phyloP scores from a whole-genome alignment of 2,113 vertebrate species.

The Phycodurus eques region DNA sequence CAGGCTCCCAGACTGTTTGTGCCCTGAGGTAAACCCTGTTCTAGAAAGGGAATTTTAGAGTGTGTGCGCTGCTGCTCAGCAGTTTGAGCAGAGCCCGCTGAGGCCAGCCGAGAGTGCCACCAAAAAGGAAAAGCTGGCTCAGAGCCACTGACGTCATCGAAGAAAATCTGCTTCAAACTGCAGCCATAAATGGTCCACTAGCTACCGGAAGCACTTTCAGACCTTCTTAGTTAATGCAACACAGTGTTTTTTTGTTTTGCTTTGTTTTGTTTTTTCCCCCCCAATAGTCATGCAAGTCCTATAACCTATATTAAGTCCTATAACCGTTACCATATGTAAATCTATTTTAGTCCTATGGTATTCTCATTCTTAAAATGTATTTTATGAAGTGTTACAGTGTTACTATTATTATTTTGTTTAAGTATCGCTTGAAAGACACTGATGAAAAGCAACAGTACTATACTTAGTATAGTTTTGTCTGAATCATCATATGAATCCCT shows the following conservation, averaged over 20 bases:
- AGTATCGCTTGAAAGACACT: constrained; percentile 30
- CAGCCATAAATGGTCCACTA: constrained; percentile 81
- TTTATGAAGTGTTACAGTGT: constrained; percentile 31
- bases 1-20: constrained; percentile 64
- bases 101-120: constrained; percentile 84
- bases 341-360: constrained; percentile 38
- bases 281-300: constrained; percentile 28
- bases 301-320: constrained; percentile 16
- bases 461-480: constrained; percentile 81
- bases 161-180: constrained; percentile 86
- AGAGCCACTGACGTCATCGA: constrained; percentile 91
- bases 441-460: constrained; percentile 51
- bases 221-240: constrained; percentile 66
- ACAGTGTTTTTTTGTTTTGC: constrained; percentile 6
- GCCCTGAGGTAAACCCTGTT: constrained; percentile 84
- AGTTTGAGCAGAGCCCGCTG: constrained; percentile 78
- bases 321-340: constrained; percentile 59
- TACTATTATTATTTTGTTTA: constrained; percentile 25
- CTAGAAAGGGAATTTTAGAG: constrained; percentile 87
- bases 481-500: constrained; percentile 95
- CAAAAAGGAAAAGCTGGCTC: constrained; percentile 84
- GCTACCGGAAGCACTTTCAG: constrained; percentile 83
- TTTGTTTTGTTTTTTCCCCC: background rate
- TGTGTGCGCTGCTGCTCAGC: constrained; percentile 77
- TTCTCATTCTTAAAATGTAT: constrained; percentile 30